Evolutionary conservation across 2,888 invertebrate genomes (phyloP).

Genomic region (Rugalucina vietnamica): DNA sequence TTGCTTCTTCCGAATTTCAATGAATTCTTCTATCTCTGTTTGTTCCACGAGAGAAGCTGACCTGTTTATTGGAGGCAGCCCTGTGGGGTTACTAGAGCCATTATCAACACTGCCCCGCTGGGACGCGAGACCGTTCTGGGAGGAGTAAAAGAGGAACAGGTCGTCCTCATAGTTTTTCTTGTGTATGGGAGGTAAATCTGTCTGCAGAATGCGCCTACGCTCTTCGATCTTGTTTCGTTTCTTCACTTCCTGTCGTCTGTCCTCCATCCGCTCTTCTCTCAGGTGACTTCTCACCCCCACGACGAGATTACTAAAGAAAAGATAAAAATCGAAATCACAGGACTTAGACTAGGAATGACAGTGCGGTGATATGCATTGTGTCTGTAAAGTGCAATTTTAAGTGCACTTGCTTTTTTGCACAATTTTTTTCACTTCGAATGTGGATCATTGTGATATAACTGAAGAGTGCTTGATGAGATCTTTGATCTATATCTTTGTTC

Average conservation of each 20-base stretch:
- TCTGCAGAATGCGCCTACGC: conserved; percentile 69
- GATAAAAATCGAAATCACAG: too few relatives aligned
- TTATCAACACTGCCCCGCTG: not conserved
- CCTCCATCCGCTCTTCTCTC: conserved; percentile 71
- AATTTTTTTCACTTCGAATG: too few relatives aligned
- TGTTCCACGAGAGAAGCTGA: not conserved
- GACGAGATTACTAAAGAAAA: conserved; percentile 55
- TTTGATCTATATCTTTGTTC: too few relatives aligned
- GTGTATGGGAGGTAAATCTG: conserved; percentile 56
- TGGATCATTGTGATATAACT: too few relatives aligned
- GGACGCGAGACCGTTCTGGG: not conserved
- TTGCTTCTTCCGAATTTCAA: not conserved
- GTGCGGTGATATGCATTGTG: too few relatives aligned
- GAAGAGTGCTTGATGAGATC: too few relatives aligned
- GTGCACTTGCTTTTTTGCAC: too few relatives aligned
- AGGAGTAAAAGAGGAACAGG: conserved; percentile 37
- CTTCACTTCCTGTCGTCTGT: conserved; percentile 66
- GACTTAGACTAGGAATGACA: too few relatives aligned
- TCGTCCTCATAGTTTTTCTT: conserved; percentile 51
- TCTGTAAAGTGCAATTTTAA: too few relatives aligned
- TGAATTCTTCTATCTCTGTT: not conserved
- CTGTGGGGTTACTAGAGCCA: not conserved
- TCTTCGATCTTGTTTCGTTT: conserved; percentile 70
- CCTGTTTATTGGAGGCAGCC: conserved; percentile 23
- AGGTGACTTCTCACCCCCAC: conserved; percentile 73